A percentile compares a stretch with the other conserved stretches of the same genome.
Evolutionary conservation across 2,113 vertebrate genomes (phyloP).

Genomic region (Mormyrus lacerda): DNA sequence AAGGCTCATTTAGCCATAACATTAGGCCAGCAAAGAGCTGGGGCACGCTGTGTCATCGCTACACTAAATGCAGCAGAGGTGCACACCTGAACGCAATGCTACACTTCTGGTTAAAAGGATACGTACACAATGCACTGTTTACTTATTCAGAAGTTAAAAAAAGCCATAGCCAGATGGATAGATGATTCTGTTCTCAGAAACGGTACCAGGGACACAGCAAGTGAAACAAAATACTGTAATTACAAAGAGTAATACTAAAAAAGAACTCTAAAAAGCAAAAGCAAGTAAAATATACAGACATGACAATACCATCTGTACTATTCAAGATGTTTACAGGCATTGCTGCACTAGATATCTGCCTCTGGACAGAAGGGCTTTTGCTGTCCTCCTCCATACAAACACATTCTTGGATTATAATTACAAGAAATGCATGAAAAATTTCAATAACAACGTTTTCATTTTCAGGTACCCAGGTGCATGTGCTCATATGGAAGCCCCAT

Average conservation of each 20-base stretch:
- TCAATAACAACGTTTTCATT: neutral
- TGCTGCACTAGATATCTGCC: neutral
- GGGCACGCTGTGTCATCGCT: neutral
- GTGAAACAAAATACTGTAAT: slow-evolving; percentile 2
- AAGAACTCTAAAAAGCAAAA: neutral
- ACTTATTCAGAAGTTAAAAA: neutral
- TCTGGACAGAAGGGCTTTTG: neutral
- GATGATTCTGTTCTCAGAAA: neutral
- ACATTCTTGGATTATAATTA: neutral
- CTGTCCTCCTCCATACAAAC: neutral
- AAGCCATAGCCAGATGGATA: neutral
- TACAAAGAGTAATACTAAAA: neutral
- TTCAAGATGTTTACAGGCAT: neutral
- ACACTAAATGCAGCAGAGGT: no score
- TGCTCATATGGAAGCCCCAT: neutral
- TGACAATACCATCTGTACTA: neutral
- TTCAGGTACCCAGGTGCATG: neutral
- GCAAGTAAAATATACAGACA: neutral
- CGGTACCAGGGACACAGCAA: neutral
- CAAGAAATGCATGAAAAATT: neutral
- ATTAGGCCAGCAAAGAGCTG: neutral
- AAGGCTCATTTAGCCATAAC: neutral
- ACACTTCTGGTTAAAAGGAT: neutral
- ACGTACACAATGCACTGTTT: neutral
- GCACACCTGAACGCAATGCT: neutral